Evolutionary conservation across 2,113 vertebrate genomes (phyloP).

Genomic region (Aldabrachelys gigantea): DNA sequence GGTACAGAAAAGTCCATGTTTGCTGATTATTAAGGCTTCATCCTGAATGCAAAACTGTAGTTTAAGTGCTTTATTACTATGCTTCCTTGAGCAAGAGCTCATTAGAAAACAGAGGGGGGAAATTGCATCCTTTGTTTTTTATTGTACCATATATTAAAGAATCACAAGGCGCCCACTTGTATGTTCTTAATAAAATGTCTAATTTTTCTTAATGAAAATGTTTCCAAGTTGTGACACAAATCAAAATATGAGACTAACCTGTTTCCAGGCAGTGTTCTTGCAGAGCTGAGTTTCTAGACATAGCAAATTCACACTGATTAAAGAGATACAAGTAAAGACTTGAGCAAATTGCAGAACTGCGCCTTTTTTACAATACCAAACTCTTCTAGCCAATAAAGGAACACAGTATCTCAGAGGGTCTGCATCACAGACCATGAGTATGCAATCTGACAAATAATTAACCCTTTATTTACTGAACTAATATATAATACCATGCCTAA

Average conservation of each 20-base stretch:
- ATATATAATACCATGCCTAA: not conserved
- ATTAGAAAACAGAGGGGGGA: not conserved
- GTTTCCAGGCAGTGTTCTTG: not conserved
- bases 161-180: accelerated
- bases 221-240: not conserved
- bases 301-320: not conserved
- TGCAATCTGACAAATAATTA: not conserved
- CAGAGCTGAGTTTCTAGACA: not conserved
- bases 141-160: not conserved
- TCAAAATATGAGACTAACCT: not conserved
- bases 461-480: not conserved
- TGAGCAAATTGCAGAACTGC: not conserved
- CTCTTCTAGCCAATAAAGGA: not conserved
- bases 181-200: not conserved
- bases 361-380: not conserved
- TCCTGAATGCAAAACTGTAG: not conserved
- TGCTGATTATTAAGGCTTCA: not conserved
- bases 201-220: not conserved
- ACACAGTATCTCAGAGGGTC: not conserved
- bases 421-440: not conserved
- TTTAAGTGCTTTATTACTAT: not conserved
- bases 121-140: not conserved
- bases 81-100: not conserved
- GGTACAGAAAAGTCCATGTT: not conserved
- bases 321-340: not conserved